Evolutionary conservation across 2,797 vertebrate species (phyloP).

Genomic region (Ataeniobius toweri): DNA sequence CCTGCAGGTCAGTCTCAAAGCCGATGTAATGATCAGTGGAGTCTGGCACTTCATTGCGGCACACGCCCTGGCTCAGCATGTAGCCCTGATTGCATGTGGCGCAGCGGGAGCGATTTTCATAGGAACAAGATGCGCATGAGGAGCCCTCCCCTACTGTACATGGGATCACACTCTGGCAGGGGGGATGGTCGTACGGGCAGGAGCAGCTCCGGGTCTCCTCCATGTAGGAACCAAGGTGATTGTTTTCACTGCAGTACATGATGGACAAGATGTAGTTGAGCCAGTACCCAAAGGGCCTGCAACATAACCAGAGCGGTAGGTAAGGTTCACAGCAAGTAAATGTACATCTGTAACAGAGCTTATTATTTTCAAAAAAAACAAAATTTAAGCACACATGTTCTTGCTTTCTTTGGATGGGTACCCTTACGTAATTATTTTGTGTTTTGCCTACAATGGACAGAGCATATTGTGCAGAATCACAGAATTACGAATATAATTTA

Average conservation of each 20-base stretch:
- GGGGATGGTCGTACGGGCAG: conserved; percentile 90
- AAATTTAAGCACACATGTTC: background rate
- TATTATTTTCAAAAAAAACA: background rate
- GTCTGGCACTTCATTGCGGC: conserved; percentile 93
- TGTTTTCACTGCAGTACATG: conserved; percentile 97
- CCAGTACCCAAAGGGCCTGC: conserved; percentile 91
- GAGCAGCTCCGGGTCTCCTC: conserved; percentile 91
- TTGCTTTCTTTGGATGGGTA: background rate
- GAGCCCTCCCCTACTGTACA: conserved; percentile 89
- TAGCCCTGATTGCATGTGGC: conserved; percentile 90
- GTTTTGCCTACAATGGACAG: background rate
- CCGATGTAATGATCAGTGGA: conserved; percentile 96
- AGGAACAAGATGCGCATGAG: conserved; percentile 88
- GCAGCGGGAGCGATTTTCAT: conserved; percentile 94
- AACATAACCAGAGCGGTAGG: conserved; percentile 35
- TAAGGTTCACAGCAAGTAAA: background rate
- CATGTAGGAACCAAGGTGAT: conserved; percentile 90
- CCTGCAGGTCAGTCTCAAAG: conserved; percentile 95
- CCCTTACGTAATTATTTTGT: background rate
- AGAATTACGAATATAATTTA: background rate
- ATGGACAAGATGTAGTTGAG: conserved; percentile 93
- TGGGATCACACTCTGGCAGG: conserved; percentile 87
- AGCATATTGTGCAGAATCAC: background rate
- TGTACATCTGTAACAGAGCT: background rate
- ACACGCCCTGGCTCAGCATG: conserved; percentile 94